phyloP scores from a whole-genome alignment of 2,113 vertebrate species.

The Poicephalus meyeri region DNA sequence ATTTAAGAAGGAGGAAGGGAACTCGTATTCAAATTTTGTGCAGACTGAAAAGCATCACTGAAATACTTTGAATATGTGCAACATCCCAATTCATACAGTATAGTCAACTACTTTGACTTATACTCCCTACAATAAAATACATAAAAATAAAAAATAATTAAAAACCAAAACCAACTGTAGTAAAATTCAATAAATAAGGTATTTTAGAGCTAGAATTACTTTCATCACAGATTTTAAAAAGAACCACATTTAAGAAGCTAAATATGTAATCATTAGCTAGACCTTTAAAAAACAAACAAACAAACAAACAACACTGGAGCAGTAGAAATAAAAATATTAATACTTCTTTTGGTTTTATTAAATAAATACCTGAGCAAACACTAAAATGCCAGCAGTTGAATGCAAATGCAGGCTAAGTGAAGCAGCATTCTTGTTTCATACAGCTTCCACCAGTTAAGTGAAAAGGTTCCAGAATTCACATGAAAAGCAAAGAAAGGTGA shows the following conservation, averaged over 20 bases:
- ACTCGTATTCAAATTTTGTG: background rate
- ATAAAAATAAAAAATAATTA: background rate
- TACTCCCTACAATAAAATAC: background rate
- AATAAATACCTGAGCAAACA: background rate
- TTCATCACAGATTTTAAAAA: background rate
- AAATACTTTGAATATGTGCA: background rate
- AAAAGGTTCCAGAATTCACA: background rate
- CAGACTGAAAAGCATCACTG: background rate
- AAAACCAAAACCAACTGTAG: background rate
- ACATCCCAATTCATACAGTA: background rate
- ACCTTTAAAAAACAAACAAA: background rate
- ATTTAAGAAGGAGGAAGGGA: background rate
- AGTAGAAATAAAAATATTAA: background rate
- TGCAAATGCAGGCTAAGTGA: background rate
- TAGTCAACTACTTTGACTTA: background rate
- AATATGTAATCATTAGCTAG: background rate
- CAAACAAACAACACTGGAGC: background rate
- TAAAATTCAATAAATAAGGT: background rate
- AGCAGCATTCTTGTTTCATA: background rate
- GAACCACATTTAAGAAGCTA: background rate
- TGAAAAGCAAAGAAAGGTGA: background rate
- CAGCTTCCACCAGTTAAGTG: background rate
- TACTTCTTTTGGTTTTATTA: background rate
- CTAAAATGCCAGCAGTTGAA: background rate
- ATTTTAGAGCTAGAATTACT: background rate